Evolutionary conservation across 2,113 vertebrate genomes (phyloP).

Genomic region (Gambusia affinis): DNA sequence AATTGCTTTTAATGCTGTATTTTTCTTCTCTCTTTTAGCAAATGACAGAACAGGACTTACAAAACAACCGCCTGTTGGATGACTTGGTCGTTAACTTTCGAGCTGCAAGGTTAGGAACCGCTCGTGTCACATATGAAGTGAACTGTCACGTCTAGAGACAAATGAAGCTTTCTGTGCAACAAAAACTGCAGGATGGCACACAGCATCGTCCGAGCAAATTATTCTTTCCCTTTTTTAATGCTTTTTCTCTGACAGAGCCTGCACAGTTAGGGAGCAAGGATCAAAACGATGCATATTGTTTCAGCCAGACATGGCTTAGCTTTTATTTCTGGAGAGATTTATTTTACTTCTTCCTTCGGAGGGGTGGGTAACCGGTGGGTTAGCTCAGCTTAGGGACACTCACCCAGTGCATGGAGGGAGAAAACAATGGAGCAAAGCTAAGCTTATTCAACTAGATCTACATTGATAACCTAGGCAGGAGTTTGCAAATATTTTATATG

Average conservation of each 20-base stretch:
- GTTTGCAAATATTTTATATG: background rate
- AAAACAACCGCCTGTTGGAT: slow-evolving; percentile 90
- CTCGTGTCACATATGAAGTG: background rate
- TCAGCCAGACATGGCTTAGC: background rate
- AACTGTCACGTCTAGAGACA: background rate
- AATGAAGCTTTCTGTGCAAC: background rate
- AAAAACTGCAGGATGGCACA: background rate
- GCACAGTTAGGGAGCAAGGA: background rate
- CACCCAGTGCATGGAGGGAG: background rate
- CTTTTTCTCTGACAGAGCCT: background rate
- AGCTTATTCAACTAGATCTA: background rate
- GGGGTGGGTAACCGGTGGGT: background rate
- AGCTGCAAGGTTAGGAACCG: slow-evolving; percentile 83
- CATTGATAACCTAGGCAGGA: too few species aligned
- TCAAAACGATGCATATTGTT: background rate
- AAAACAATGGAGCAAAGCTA: background rate
- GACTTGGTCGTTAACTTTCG: slow-evolving; percentile 88
- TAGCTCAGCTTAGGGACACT: background rate
- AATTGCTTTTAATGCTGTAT: background rate
- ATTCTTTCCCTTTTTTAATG: background rate
- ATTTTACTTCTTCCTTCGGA: background rate
- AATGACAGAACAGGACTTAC: slow-evolving; percentile 88
- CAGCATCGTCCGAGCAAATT: background rate
- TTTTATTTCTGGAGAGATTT: background rate
- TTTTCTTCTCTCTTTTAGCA: slow-evolving; percentile 72